Evolutionary conservation across 2,113 vertebrate species (phyloP).

Genomic region (Chrysemys picta): DNA sequence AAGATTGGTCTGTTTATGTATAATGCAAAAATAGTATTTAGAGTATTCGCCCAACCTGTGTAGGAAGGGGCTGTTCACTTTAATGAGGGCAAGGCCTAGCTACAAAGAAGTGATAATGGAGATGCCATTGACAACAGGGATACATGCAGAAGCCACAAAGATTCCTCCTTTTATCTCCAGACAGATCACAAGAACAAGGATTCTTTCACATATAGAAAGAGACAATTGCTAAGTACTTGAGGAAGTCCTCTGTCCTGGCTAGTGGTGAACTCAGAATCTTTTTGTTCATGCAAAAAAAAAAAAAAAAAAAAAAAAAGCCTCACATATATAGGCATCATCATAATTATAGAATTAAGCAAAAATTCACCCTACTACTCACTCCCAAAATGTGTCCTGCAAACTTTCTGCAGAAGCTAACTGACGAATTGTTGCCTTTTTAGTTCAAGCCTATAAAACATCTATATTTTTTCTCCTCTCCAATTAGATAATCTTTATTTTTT

Average conservation of each 20-base stretch:
- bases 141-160: constrained; percentile 43
- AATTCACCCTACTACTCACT: background rate
- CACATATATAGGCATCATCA: background rate
- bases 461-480: constrained; percentile 31
- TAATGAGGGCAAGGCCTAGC: constrained; percentile 16
- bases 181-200: constrained; percentile 4
- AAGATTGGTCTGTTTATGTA: background rate
- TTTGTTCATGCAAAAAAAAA: background rate
- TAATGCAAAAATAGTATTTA: background rate
- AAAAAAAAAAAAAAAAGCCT: background rate
- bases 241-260: background rate
- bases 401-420: constrained; percentile 13
- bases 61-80: constrained; percentile 46
- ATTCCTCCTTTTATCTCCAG: constrained; percentile 59
- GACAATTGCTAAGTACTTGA: background rate
- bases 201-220: constrained; percentile 9
- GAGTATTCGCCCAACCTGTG: background rate
- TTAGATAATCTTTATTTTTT: constrained; percentile 69
- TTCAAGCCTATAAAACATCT: rapidly evolving
- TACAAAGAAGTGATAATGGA: constrained; percentile 49
- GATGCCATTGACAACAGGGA: constrained; percentile 47
- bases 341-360: background rate
- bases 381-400: background rate
- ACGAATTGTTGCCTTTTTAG: background rate
- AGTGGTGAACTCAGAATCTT: background rate